Conservation (phyloP, 2,113 vertebrate genomes). For the Symphodus melops region DNA sequence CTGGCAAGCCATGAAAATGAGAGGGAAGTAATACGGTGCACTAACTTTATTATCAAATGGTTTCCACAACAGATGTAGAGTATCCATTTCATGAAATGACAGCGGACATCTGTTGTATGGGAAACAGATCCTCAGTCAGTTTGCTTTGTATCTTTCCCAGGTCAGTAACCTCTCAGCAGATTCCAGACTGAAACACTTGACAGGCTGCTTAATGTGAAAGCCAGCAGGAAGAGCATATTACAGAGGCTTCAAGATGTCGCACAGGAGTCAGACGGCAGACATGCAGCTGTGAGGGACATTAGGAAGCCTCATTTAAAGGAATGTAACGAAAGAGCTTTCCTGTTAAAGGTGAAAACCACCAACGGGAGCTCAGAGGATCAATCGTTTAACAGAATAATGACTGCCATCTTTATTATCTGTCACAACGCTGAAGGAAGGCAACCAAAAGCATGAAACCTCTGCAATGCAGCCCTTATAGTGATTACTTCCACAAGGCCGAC, state of each 20-base stretch:
- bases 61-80: conserved; percentile 49
- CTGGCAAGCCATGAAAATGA: conserved; percentile 32
- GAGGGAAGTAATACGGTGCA: conserved; percentile 28
- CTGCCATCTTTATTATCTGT: conserved; percentile 24
- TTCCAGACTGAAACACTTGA: conserved; percentile 39
- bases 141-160: conserved; percentile 53
- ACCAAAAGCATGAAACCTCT: neutral
- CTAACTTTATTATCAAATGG: conserved; percentile 43
- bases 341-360: conserved; percentile 35
- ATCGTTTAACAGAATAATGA: conserved; percentile 27
- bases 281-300: conserved; percentile 29
- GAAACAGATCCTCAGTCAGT: conserved; percentile 60
- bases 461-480: no score
- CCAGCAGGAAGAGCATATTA: conserved; percentile 48
- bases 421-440: neutral
- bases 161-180: conserved; percentile 47
- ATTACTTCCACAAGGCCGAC: no score
- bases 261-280: conserved; percentile 12
- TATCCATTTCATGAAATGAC: conserved; percentile 46
- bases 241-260: conserved; percentile 39
- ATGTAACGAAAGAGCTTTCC: conserved; percentile 42
- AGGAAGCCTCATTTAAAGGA: conserved; percentile 38
- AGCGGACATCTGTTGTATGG: conserved; percentile 54
- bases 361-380: conserved; percentile 32
- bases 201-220: conserved; percentile 39